These are phyloP conservation scores for Drosophila acutilabella DNA, from an alignment of 2,888 invertebrate genomes.

Conservation along the genomic window DNA sequence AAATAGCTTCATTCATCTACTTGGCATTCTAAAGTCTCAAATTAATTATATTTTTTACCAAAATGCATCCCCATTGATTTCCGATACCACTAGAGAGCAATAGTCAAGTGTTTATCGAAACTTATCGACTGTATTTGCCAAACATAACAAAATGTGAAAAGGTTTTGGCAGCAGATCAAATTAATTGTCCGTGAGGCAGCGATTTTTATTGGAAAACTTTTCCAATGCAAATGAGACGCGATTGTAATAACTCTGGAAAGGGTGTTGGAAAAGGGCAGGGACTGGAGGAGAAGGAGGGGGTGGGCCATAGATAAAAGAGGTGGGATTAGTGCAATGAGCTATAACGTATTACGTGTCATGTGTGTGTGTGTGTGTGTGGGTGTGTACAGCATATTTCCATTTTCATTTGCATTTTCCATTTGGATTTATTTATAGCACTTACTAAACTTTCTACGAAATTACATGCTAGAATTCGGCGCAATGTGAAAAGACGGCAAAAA, in stretches of 20 bases:
- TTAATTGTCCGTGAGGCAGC: constrained; percentile 38
- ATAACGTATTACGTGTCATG: constrained; percentile 16
- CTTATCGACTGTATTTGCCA: background rate
- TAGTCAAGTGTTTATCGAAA: background rate
- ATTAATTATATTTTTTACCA: too few relatives aligned
- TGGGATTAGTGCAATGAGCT: constrained; percentile 48
- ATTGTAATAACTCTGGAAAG: background rate
- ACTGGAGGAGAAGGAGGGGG: background rate
- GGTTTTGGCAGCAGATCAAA: constrained; percentile 31
- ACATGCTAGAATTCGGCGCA: constrained; percentile 64
- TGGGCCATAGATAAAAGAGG: background rate
- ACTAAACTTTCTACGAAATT: constrained; percentile 75
- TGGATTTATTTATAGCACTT: constrained; percentile 65
- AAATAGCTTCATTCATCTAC: too few relatives aligned
- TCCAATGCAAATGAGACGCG: constrained; percentile 4
- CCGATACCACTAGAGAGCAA: background rate
- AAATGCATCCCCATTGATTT: too few relatives aligned
- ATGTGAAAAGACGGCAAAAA: constrained; percentile 16
- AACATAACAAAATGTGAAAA: constrained; percentile 32
- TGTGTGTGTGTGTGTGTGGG: background rate
- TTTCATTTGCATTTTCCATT: constrained; percentile 49
- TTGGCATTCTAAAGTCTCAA: too few relatives aligned
- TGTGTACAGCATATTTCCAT: constrained; percentile 40
- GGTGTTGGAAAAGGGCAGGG: background rate
- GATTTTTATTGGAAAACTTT: constrained; percentile 73